A percentile compares a stretch with the other conserved stretches of the same genome.
Conservation (phyloP, 2,113 vertebrate genomes). For the Chaetodon auriga region DNA sequence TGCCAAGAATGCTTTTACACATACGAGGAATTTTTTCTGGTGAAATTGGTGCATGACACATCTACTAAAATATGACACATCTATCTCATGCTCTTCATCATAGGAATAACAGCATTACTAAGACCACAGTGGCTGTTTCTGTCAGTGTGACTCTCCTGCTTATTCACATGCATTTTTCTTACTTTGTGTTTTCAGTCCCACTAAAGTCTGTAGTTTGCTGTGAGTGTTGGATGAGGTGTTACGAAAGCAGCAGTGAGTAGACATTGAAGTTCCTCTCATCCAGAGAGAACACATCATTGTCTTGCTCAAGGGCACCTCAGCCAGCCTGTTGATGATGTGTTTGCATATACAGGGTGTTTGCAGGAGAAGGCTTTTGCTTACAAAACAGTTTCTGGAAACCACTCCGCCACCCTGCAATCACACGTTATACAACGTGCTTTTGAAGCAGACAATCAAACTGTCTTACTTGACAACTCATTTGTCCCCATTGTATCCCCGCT, state of each 20-base stretch:
- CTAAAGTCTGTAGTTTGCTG: neutral
- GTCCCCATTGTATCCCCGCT: constrained; percentile 18
- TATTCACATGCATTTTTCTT: too few relatives aligned
- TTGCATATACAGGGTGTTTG: neutral
- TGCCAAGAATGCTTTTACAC: too few relatives aligned
- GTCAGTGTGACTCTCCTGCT: too few relatives aligned
- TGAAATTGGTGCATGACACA: too few relatives aligned
- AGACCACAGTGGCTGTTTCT: too few relatives aligned
- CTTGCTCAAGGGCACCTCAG: constrained; percentile 41
- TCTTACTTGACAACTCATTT: constrained; percentile 37
- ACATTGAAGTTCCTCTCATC: constrained; percentile 1
- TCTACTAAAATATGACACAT: too few relatives aligned
- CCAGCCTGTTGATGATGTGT: constrained; percentile 4
- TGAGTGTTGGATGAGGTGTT: constrained; percentile 10
- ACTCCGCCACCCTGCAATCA: constrained; percentile 17
- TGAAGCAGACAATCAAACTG: constrained; percentile 30
- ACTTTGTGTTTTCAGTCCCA: neutral
- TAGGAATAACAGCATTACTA: too few relatives aligned
- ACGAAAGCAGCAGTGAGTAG: constrained; percentile 19
- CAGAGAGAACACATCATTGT: constrained; percentile 9
- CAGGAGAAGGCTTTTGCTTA: constrained; percentile 2
- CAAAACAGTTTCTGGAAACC: neutral
- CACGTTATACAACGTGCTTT: constrained; percentile 14
- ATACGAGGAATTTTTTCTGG: too few relatives aligned
- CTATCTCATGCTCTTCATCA: too few relatives aligned